A percentile compares a stretch with the other conserved stretches of the same genome.
Conservation (phyloP, 1,140 invertebrate genomes). For the Ooceraea biroi region DNA sequence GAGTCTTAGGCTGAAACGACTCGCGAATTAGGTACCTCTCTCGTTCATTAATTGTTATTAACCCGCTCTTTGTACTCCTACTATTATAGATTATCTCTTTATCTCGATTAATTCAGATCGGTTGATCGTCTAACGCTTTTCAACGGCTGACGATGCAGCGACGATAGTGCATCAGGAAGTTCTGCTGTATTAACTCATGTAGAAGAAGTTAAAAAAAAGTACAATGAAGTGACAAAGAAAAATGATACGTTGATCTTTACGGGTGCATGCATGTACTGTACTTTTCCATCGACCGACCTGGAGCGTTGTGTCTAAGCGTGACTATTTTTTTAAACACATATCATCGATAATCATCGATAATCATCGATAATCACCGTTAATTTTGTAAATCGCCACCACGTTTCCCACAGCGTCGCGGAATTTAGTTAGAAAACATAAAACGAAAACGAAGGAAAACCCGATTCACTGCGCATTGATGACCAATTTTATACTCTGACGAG, state of each 20-base stretch:
- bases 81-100: slow-evolving; percentile 70
- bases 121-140: slow-evolving; percentile 65
- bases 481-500: slow-evolving; percentile 73
- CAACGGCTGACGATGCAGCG: slow-evolving; percentile 50
- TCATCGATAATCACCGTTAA: slow-evolving; percentile 57
- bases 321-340: slow-evolving; percentile 74
- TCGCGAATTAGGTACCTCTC: slow-evolving; percentile 54
- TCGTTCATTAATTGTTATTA: slow-evolving; percentile 67
- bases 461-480: slow-evolving; percentile 65
- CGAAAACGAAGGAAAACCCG: slow-evolving; percentile 1
- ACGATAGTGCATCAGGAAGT: slow-evolving; percentile 43
- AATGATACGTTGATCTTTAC: slow-evolving; percentile 35
- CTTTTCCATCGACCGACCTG: slow-evolving; percentile 39
- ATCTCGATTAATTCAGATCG: slow-evolving; percentile 58
- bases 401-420: slow-evolving; percentile 50
- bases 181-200: slow-evolving; percentile 6
- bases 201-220: slow-evolving; percentile 24
- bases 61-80: slow-evolving; percentile 74
- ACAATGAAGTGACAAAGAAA: slow-evolving; percentile 48
- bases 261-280: slow-evolving; percentile 40
- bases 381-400: slow-evolving; percentile 38
- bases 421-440: slow-evolving; percentile 57
- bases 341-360: slow-evolving; percentile 77
- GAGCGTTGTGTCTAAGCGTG: slow-evolving; percentile 46
- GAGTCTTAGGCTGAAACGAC: slow-evolving; percentile 18